These are phyloP conservation scores for Chloroclystis v-ata DNA, from an alignment of 2,888 invertebrate species.

Conservation along the genomic window DNA sequence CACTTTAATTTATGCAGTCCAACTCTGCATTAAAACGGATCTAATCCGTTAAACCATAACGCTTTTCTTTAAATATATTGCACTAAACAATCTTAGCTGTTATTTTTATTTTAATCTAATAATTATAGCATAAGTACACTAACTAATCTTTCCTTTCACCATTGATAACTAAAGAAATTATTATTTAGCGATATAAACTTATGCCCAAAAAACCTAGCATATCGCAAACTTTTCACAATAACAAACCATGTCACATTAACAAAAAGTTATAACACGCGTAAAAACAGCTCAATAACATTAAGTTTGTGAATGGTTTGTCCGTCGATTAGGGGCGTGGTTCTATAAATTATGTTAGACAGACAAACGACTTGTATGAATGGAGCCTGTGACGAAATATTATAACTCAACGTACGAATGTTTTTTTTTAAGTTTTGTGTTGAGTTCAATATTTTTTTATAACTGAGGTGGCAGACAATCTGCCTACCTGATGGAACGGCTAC, in stretches of 20 bases:
- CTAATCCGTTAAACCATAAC: too few relatives aligned
- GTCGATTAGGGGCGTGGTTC: conserved; percentile 28
- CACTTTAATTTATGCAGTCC: too few relatives aligned
- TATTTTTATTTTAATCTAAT: too few relatives aligned
- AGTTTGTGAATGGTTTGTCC: conserved; percentile 22
- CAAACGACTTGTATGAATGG: conserved; percentile 17
- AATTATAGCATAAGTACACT: too few relatives aligned
- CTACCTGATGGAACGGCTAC: too few relatives aligned
- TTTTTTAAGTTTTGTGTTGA: conserved; percentile 3
- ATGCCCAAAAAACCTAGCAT: too few relatives aligned
- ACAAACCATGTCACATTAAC: conserved; percentile 1
- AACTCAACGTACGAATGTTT: neutral
- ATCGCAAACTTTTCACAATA: neutral
- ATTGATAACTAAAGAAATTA: too few relatives aligned
- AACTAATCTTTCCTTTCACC: too few relatives aligned
- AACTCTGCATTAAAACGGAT: too few relatives aligned
- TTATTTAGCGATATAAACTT: too few relatives aligned
- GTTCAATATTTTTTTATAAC: neutral
- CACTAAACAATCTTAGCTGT: too few relatives aligned
- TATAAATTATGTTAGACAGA: conserved; percentile 31
- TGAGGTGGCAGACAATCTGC: neutral
- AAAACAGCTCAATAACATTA: conserved; percentile 16
- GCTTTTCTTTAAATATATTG: too few relatives aligned
- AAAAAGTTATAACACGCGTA: conserved; percentile 16
- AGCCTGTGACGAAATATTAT: conserved; percentile 12